Percentiles rank a stretch among this genome's conserved stretches.
Evolutionary conservation across 2,888 invertebrate species (phyloP).

Genomic region (Tenthredo notha): DNA sequence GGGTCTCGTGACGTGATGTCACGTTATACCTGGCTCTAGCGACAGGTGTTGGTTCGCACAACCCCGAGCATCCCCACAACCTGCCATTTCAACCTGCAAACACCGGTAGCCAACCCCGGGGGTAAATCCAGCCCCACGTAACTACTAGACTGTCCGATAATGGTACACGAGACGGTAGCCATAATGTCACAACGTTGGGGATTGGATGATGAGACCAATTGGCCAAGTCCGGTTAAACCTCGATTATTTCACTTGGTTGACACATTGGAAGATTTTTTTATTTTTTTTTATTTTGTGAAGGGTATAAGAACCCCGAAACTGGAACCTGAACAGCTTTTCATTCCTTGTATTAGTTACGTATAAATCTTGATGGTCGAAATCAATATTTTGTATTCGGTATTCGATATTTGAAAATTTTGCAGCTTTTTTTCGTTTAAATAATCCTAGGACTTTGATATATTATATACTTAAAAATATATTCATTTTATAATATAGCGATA

Average conservation of each 20-base stretch:
- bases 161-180: conserved; percentile 43
- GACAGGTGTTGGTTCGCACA: conserved; percentile 68
- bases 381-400: background rate
- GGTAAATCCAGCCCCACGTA: conserved; percentile 63
- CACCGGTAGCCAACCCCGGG: conserved; percentile 46
- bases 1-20: conserved; percentile 72
- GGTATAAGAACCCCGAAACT: background rate
- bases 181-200: conserved; percentile 39
- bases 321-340: background rate
- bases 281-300: background rate
- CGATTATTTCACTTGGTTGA: background rate
- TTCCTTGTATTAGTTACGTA: background rate
- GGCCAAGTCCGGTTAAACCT: conserved; percentile 15
- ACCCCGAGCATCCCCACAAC: conserved; percentile 45
- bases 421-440: background rate
- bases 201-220: conserved; percentile 41
- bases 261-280: background rate
- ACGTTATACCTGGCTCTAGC: conserved; percentile 64
- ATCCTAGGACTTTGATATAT: background rate
- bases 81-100: conserved; percentile 55
- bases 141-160: conserved; percentile 62
- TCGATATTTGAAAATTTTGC: background rate
- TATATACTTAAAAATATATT: too few species aligned
- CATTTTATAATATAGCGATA: background rate
- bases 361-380: background rate